These are phyloP conservation scores for Ommatoiulus sabulosus DNA, from an alignment of 2,888 invertebrate species.

Conservation along the genomic window DNA sequence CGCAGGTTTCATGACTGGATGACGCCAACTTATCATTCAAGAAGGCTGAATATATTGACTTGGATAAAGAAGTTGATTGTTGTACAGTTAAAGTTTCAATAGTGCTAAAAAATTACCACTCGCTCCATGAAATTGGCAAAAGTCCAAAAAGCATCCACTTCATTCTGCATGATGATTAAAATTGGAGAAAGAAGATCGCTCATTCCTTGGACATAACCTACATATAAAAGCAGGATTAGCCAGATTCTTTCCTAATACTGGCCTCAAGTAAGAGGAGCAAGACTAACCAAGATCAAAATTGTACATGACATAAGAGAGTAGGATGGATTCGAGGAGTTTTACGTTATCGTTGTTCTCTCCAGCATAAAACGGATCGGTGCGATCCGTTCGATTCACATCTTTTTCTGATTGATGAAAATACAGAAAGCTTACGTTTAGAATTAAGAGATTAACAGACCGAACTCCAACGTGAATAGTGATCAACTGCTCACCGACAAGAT, in stretches of 20 bases:
- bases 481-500: conserved; percentile 78
- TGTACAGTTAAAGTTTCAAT: too few relatives aligned
- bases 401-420: conserved; percentile 77
- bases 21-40: too few relatives aligned
- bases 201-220: conserved; percentile 86
- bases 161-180: conserved; percentile 87
- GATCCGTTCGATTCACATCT: conserved; percentile 95
- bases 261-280: not conserved
- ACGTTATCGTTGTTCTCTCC: conserved; percentile 94
- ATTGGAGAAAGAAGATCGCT: conserved; percentile 96
- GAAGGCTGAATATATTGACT: too few relatives aligned
- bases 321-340: conserved; percentile 84
- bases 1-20: too few relatives aligned
- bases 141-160: conserved; percentile 98
- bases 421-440: conserved; percentile 58
- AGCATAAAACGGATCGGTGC: conserved; percentile 89
- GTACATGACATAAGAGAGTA: conserved; percentile 99
- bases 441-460: conserved; percentile 42
- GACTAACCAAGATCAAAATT: conserved; percentile 90
- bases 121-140: conserved; percentile 98
- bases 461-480: not conserved
- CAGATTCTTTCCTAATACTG: conserved; percentile 13
- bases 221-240: conserved; percentile 64
- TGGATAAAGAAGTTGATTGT: too few relatives aligned
- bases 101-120: conserved; percentile 75